These are phyloP conservation scores for Drosophila koepferae DNA, from an alignment of 2,888 invertebrate species.

Conservation along the genomic window DNA sequence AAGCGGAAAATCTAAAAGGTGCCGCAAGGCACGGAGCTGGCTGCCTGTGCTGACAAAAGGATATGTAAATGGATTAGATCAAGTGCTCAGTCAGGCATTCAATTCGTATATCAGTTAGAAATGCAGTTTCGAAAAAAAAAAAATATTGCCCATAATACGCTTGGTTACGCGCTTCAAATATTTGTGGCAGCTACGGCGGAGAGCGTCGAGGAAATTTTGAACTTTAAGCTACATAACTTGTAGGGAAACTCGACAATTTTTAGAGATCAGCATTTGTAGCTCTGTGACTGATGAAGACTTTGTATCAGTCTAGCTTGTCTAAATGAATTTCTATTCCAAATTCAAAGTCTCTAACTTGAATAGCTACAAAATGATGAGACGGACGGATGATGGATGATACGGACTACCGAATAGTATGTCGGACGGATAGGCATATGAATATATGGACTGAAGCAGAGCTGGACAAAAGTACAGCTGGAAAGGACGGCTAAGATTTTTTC, in stretches of 20 bases:
- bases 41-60: slow-evolving; percentile 8
- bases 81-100: slow-evolving; percentile 3
- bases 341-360: no score
- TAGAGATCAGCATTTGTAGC: no score
- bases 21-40: slow-evolving; percentile 8
- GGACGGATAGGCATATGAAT: not conserved
- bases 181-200: not conserved
- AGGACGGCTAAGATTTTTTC: not conserved
- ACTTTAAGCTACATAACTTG: not conserved
- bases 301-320: no score
- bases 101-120: not conserved
- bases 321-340: no score
- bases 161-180: not conserved
- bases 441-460: accelerated
- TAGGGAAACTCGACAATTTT: no score
- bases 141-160: not conserved
- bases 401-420: not conserved
- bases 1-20: slow-evolving; percentile 17
- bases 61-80: slow-evolving; percentile 32
- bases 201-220: not conserved
- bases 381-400: no score
- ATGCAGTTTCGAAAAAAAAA: not conserved
- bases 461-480: not conserved
- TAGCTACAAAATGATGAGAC: no score
- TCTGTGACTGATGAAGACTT: no score